Evolutionary conservation across 1,140 invertebrate species (phyloP).

Genomic region (Sycophaga agraensis): DNA sequence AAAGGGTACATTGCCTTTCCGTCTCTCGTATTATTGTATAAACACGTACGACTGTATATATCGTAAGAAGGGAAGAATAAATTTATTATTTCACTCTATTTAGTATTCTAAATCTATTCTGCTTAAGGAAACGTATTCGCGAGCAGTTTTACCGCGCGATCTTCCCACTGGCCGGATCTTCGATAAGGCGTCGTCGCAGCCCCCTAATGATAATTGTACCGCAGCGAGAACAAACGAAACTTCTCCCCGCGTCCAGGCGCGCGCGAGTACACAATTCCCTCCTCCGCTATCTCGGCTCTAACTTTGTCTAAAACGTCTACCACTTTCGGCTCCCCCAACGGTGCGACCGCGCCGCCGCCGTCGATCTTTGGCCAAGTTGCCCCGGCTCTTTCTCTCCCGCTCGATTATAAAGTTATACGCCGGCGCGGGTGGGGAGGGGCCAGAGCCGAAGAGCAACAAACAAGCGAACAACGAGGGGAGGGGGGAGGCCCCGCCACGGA

Average conservation of each 20-base stretch:
- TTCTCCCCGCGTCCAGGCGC: not conserved
- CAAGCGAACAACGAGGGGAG: not conserved
- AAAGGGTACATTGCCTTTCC: no score
- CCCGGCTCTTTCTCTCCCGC: slow-evolving; percentile 2
- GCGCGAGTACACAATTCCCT: not conserved
- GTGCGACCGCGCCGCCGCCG: not conserved
- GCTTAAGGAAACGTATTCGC: no score
- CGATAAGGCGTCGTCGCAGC: no score
- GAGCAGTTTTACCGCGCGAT: no score
- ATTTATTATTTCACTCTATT: no score
- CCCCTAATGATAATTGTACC: slow-evolving; percentile 21
- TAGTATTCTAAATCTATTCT: no score
- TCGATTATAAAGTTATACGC: slow-evolving; percentile 26
- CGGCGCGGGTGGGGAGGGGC: not conserved
- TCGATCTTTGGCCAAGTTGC: slow-evolving; percentile 25
- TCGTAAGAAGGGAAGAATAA: no score
- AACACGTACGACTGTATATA: no score
- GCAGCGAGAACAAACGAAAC: slow-evolving; percentile 13
- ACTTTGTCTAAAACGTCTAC: slow-evolving; percentile 11
- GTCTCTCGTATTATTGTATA: no score
- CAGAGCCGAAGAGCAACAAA: slow-evolving; percentile 2
- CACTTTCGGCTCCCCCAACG: slow-evolving; percentile 17
- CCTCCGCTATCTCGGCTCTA: not conserved
- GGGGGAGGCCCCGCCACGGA: no score
- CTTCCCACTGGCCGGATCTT: no score